phyloP scores from a whole-genome alignment of 2,797 vertebrate genomes.

The Cetoscarus ocellatus region DNA sequence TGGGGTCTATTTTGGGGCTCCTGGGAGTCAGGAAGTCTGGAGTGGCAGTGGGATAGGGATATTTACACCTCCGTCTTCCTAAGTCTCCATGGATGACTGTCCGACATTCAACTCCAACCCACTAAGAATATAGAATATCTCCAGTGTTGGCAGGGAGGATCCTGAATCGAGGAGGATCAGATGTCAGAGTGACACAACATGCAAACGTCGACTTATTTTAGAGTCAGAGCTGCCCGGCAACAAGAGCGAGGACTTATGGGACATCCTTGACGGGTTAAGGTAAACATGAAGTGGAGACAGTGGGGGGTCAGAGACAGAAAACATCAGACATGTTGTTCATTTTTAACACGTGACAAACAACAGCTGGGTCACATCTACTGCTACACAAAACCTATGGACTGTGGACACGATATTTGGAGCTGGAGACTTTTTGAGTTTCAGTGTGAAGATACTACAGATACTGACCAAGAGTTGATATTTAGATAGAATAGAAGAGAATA shows the following conservation, averaged over 20 bases:
- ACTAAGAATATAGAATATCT: constrained; percentile 28
- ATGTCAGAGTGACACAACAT: constrained; percentile 48
- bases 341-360: constrained; percentile 18
- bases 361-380: constrained; percentile 1
- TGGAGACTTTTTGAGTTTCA: too few species aligned
- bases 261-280: constrained; percentile 8
- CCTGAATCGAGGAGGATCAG: constrained; percentile 19
- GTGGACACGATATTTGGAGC: too few species aligned
- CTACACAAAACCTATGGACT: too few species aligned
- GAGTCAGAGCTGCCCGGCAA: constrained; percentile 61
- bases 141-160: constrained; percentile 31
- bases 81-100: constrained; percentile 8
- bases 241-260: constrained; percentile 11
- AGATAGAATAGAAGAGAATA: too few species aligned
- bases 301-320: background rate
- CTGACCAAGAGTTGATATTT: too few species aligned
- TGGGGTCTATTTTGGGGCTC: constrained; percentile 52
- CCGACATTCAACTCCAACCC: constrained; percentile 37
- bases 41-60: constrained; percentile 2
- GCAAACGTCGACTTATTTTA: constrained; percentile 46
- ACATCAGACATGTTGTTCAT: background rate
- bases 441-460: too few species aligned
- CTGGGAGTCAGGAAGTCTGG: constrained; percentile 52
- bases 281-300: background rate
- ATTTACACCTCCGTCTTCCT: constrained; percentile 30